Percentiles rank a stretch among this genome's conserved stretches.
Evolutionary conservation across 2,888 invertebrate genomes (phyloP).

Genomic region (Tachina lurida): DNA sequence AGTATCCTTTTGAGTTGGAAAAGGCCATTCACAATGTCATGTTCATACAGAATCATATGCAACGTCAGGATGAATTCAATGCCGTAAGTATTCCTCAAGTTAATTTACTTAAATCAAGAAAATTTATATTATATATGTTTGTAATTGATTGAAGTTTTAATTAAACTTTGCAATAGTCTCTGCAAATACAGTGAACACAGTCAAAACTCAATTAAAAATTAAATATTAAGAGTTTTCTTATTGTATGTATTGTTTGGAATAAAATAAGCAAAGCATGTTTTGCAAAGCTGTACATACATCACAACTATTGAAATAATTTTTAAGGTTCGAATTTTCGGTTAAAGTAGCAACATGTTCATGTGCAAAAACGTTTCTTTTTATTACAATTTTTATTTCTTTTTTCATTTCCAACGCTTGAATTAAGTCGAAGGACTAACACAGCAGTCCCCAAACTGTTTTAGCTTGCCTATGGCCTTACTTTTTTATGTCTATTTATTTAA

Average conservation of each 20-base stretch:
- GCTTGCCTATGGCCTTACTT: neutral
- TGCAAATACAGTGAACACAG: slow-evolving; percentile 12
- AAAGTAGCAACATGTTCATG: neutral
- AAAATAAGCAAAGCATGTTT: no score
- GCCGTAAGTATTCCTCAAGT: slow-evolving; percentile 86
- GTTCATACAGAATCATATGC: slow-evolving; percentile 97
- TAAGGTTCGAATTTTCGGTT: slow-evolving; percentile 4
- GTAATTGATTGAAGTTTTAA: slow-evolving; percentile 79
- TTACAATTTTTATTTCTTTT: neutral
- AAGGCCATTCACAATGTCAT: slow-evolving; percentile 97
- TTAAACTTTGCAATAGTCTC: slow-evolving; percentile 74
- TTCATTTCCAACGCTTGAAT: neutral
- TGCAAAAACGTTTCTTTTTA: neutral
- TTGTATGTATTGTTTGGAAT: no score
- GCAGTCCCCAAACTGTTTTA: neutral
- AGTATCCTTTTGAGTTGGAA: slow-evolving; percentile 95
- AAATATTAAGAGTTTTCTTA: no score
- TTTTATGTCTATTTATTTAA: no score
- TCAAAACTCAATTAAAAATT: neutral
- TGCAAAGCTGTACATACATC: no score
- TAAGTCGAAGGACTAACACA: neutral
- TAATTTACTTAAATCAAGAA: neutral
- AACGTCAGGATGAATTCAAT: slow-evolving; percentile 96
- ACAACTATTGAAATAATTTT: neutral
- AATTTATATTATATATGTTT: neutral